Base-by-base conservation (phyloP, 2,797 vertebrate genomes). In the Tokudaia tokunoshimensis region DNA sequence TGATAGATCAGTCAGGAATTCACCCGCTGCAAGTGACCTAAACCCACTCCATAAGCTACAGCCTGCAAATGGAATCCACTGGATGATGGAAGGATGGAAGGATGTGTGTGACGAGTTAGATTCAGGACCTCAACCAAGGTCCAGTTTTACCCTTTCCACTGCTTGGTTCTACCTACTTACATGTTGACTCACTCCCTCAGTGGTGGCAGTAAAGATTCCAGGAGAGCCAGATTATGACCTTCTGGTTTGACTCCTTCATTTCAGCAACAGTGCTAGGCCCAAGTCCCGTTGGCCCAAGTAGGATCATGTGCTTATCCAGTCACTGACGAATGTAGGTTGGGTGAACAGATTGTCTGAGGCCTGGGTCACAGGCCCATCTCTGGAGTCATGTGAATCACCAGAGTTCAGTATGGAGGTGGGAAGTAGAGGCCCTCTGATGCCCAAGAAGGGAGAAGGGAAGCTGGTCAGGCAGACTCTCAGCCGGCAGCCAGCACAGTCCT, bases 121-220 rank as follows among this genome's bases (percentile, higher is more conserved):
- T 72, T 93, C 83, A 91, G 65, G 34, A 55, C 78, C 75, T 61
- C 78, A n/a, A 84, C 75, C 75, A 83, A 2, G 31, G 12, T 75
- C 79, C 70, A 89, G 76, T 34, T 24, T 84, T 31, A 59, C 10
- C n/a, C 4, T 34, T 47, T 93, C 63, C 47, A 34, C 82, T 29
- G 86, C 57, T 91, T 94, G 78, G 59, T 79, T 94, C 20, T 88
- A 10, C 76, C n/a, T 92, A 14, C 70, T 47, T 87, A 19, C 31
- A 10, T 61, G 44, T 78, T 57, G 61, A 34, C 65, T 85, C 44
- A 78, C 47, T 78, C 31, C 47, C 37, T 92, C n/a, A 78, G 52
- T 52, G 55, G 67, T 72, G n/a, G 67, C 55, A 44, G 26, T 29
- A 41, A 41, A 84, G 29, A 59, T 76, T n/a, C 37, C 59, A n/a